phyloP scores from a whole-genome alignment of 1,140 invertebrate species.

The Drosophila orosa region DNA sequence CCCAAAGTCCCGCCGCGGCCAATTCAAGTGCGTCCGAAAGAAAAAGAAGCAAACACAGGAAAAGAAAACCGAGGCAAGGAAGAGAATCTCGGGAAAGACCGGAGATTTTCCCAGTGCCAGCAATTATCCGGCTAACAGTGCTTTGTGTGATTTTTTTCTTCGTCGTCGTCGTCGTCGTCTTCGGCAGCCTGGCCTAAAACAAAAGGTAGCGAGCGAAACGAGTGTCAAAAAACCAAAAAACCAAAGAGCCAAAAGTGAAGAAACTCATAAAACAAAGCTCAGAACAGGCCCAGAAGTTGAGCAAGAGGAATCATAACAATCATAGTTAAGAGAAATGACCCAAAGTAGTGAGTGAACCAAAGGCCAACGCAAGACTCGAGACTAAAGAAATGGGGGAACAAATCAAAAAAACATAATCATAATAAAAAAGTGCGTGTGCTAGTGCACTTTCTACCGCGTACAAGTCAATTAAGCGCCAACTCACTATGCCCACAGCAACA shows the following conservation, averaged over 20 bases:
- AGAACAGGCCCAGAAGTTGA: conserved; percentile 28
- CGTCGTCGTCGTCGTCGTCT: background rate
- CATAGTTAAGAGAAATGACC: conserved; percentile 74
- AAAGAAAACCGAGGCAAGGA: conserved; percentile 10
- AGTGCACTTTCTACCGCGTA: conserved; percentile 74
- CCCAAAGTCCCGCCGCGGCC: conserved; percentile 41
- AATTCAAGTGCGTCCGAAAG: conserved; percentile 36
- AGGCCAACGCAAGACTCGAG: conserved; percentile 23
- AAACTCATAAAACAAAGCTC: conserved; percentile 71
- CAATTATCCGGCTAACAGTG: conserved; percentile 59
- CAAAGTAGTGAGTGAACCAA: conserved; percentile 47
- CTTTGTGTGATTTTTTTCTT: conserved; percentile 46
- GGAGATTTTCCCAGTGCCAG: conserved; percentile 34
- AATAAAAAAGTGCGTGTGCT: conserved; percentile 39
- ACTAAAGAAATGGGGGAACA: conserved; percentile 6
- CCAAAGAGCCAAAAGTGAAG: conserved; percentile 69
- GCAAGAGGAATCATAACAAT: conserved; percentile 53
- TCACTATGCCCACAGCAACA: conserved; percentile 31
- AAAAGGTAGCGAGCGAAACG: conserved; percentile 46
- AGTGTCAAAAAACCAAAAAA: conserved; percentile 64
- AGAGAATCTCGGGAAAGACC: conserved; percentile 18
- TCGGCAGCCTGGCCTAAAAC: conserved; percentile 33
- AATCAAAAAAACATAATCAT: background rate
- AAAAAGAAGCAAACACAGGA: conserved; percentile 1
- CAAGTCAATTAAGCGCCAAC: conserved; percentile 78